Conservation (phyloP, 2,797 vertebrate genomes). For the Calcarius lapponicus region DNA sequence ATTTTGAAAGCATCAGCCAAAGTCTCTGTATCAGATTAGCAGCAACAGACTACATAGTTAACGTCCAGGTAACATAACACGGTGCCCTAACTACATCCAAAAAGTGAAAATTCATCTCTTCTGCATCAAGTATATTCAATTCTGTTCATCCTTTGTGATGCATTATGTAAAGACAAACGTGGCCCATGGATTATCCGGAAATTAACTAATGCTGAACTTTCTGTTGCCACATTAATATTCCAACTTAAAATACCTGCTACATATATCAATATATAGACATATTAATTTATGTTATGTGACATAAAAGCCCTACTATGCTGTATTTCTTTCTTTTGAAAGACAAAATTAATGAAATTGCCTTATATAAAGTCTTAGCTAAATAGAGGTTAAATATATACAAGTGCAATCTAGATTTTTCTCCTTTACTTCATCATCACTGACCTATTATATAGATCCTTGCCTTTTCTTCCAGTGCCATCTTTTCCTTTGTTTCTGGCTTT, state of each 20-base stretch:
- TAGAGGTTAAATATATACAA: neutral
- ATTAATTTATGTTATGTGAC: neutral
- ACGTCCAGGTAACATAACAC: neutral
- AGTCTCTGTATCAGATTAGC: neutral
- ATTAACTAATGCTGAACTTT: neutral
- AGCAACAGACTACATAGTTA: neutral
- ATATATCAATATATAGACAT: too few species aligned
- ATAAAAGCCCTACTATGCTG: neutral
- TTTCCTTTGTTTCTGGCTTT: slow-evolving; percentile 53
- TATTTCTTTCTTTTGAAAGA: neutral
- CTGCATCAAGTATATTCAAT: neutral
- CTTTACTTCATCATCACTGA: neutral
- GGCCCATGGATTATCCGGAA: neutral
- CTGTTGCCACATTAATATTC: neutral
- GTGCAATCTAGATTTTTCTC: neutral
- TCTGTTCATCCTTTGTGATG: neutral
- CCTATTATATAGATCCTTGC: neutral
- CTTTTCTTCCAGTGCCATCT: neutral
- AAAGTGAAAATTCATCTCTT: neutral
- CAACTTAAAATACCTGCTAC: neutral
- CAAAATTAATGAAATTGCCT: neutral
- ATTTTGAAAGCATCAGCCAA: neutral
- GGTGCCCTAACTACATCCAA: neutral
- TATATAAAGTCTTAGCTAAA: neutral
- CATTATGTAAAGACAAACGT: neutral